Evolutionary conservation across 37 sponge, comb jelly and placozoan species (phyloP), one percentile per base, ranked within the genome.

Genomic region (Bolinopsis microptera): DNA sequence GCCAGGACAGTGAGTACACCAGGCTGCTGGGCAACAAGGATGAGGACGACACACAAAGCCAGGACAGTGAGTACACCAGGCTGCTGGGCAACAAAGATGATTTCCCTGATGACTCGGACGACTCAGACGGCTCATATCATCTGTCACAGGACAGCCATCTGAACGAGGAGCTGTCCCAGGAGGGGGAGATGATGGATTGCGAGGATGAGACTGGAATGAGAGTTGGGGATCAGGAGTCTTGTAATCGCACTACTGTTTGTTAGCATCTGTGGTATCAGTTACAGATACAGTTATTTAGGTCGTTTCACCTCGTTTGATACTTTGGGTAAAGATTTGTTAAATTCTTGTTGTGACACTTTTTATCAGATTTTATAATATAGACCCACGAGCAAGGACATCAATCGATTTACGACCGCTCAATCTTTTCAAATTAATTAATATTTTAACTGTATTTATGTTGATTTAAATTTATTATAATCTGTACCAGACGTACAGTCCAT

Each of bases 101-200:
- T 39, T 41, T 86, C 30, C 90, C 90, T 3, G 90, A 86, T 2
- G 90, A 86, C 3, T 24, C 21, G 1, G 90, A 86, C 30, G 61
- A 39, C 2, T 39, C 90, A 26, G 90, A 86, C 30, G 25, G 39
- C 2, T 41, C 90, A 13, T 86, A 39, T 39, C 61, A 48, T 21
- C 61, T 86, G 2, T 86, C 90, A n/a, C 90, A 86, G 90, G 90
- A 86, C 61, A 86, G 90, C 35, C 2, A 80, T 33, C 30, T 13
- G 27, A 26, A 8, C 28, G 90, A 38, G 25, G 90, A 38, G 2
- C 24, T 41, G 61, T 48, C 61, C 13, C 61, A 48, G 90, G 90
- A 86, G 28, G 90, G 30, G 24, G 41, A 41, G 48, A 16, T 86
- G 48, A 86, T 86, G 90, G 61, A 40, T 3, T 86, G 41, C 35